A percentile compares a stretch with the other conserved stretches of the same genome.
phyloP scores from a whole-genome alignment of 2,113 vertebrate genomes.

The Myiozetetes cayanensis region DNA sequence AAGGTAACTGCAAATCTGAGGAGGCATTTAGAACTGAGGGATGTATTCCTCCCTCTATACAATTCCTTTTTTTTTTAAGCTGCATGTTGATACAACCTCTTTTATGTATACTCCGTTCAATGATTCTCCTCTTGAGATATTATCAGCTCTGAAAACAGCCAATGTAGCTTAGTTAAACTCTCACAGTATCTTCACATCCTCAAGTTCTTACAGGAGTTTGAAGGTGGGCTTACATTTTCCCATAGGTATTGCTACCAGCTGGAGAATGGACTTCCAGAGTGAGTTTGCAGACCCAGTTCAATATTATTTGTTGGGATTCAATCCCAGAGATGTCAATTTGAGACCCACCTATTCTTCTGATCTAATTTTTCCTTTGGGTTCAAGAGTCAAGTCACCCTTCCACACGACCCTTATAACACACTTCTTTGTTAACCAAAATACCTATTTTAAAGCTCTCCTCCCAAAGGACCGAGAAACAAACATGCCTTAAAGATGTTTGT shows the following conservation, averaged over 20 bases:
- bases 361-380: not conserved
- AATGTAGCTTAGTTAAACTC: not conserved
- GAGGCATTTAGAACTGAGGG: not conserved
- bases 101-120: not conserved
- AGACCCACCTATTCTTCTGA: not conserved
- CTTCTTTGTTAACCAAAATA: not conserved
- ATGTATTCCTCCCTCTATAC: not conserved
- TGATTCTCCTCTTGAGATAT: not conserved
- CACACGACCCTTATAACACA: rapidly evolving
- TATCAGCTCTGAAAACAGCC: not conserved
- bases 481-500: not conserved
- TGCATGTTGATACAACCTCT: not conserved
- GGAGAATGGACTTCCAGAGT: not conserved
- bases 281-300: not conserved
- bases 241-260: not conserved
- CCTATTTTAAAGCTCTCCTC: not conserved
- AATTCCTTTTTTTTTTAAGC: not conserved
- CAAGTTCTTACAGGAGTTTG: not conserved
- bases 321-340: not conserved
- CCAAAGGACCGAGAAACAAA: not conserved
- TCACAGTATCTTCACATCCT: not conserved
- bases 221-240: not conserved
- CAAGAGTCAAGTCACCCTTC: not conserved
- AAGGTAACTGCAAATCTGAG: not conserved
- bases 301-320: not conserved